Evolutionary conservation across 1,140 invertebrate species (phyloP).

Genomic region (Heliconius nattereri): DNA sequence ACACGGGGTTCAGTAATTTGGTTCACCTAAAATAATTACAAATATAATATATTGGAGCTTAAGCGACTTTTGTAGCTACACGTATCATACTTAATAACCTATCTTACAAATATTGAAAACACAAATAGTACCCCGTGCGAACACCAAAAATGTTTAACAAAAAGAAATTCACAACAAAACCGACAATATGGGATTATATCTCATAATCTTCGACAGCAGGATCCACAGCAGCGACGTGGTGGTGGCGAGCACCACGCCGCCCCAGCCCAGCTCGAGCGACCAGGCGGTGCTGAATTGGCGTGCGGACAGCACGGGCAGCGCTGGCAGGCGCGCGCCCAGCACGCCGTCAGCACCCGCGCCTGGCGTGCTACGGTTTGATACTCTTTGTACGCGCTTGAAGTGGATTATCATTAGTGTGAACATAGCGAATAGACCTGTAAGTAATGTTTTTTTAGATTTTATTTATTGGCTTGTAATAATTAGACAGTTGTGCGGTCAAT

Average conservation of each 20-base stretch:
- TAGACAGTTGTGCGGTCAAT: neutral
- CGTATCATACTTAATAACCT: constrained; percentile 69
- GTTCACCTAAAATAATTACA: neutral
- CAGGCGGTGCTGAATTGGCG: constrained; percentile 89
- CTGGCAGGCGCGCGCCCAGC: constrained; percentile 80
- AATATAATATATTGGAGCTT: constrained; percentile 4
- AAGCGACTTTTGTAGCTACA: constrained; percentile 2
- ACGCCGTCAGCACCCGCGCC: constrained; percentile 86
- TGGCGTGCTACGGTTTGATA: constrained; percentile 81
- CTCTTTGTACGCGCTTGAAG: constrained; percentile 88
- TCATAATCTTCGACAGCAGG: constrained; percentile 92
- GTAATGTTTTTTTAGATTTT: constrained; percentile 22
- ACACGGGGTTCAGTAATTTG: neutral
- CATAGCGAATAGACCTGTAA: constrained; percentile 91
- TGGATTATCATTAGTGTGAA: constrained; percentile 95
- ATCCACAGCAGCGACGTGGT: constrained; percentile 92
- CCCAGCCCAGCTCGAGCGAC: constrained; percentile 92
- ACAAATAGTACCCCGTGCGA: constrained; percentile 21
- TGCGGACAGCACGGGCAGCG: constrained; percentile 80
- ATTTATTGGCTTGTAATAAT: neutral
- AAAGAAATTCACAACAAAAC: constrained; percentile 80
- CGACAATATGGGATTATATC: constrained; percentile 90
- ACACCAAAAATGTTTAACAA: neutral
- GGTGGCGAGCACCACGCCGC: constrained; percentile 88
- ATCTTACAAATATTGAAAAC: constrained; percentile 85